Conservation (phyloP, 1,140 invertebrate species). For the Physella acuta region DNA sequence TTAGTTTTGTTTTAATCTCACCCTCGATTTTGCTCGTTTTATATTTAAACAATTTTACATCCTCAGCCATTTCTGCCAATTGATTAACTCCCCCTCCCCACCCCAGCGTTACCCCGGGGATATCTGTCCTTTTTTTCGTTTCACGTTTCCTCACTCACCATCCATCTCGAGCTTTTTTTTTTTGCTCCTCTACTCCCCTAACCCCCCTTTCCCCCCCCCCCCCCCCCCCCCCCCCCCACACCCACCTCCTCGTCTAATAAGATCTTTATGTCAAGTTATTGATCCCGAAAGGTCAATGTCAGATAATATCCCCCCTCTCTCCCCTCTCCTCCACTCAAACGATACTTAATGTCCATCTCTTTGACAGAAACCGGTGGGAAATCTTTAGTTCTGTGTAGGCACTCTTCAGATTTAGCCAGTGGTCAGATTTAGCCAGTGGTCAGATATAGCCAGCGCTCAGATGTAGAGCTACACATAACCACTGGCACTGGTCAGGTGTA, state of each 20-base stretch:
- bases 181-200: not conserved
- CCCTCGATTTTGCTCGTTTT: not conserved
- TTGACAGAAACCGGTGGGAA: no score
- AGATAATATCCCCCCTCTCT: no score
- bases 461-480: no score
- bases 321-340: no score
- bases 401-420: no score
- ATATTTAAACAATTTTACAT: not conserved
- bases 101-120: slow-evolving; percentile 4
- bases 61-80: not conserved
- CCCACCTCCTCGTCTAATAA: not conserved
- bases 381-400: no score
- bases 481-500: no score
- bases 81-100: not conserved
- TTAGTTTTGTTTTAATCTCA: not conserved
- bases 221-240: not conserved
- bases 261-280: no score
- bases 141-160: slow-evolving; percentile 14
- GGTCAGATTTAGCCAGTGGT: no score
- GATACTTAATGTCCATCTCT: no score
- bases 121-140: not conserved
- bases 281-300: no score
- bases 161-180: slow-evolving; percentile 3
- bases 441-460: no score
- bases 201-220: slow-evolving; percentile 1